phyloP scores from a whole-genome alignment of 2,113 vertebrate species.

The Nipponia nippon region DNA sequence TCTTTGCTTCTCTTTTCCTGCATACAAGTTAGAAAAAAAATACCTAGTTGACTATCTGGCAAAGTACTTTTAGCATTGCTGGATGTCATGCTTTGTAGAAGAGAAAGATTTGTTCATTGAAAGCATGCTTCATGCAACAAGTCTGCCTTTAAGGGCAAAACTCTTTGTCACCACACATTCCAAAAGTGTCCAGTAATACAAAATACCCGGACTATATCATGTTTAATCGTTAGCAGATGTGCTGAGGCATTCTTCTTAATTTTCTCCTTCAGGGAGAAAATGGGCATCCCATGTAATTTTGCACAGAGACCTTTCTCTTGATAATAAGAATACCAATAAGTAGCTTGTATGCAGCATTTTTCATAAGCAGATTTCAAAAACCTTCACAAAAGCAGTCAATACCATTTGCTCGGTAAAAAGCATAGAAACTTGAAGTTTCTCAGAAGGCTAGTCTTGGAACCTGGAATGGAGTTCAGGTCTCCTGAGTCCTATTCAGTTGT shows the following conservation, averaged over 20 bases:
- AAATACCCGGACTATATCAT: neutral
- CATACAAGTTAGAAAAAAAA: neutral
- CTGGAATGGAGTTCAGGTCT: neutral
- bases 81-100: neutral
- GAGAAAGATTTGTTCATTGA: neutral
- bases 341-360: neutral
- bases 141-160: neutral
- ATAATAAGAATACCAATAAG: neutral
- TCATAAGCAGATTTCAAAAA: neutral
- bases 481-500: neutral
- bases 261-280: neutral
- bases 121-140: neutral
- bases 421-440: neutral
- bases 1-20: neutral
- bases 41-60: fast-evolving
- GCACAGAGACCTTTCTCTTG: neutral
- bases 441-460: neutral
- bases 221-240: neutral
- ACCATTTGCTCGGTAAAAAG: neutral
- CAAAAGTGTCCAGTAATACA: neutral
- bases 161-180: neutral
- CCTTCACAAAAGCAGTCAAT: neutral
- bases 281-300: neutral
- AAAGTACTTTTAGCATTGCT: neutral
- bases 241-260: neutral